A percentile compares a stretch with the other conserved stretches of the same genome.
Evolutionary conservation across 30 jellyfish, hydroid and myxozoan genomes (phyloP).

Genomic region (Cassiopea xamachana): DNA sequence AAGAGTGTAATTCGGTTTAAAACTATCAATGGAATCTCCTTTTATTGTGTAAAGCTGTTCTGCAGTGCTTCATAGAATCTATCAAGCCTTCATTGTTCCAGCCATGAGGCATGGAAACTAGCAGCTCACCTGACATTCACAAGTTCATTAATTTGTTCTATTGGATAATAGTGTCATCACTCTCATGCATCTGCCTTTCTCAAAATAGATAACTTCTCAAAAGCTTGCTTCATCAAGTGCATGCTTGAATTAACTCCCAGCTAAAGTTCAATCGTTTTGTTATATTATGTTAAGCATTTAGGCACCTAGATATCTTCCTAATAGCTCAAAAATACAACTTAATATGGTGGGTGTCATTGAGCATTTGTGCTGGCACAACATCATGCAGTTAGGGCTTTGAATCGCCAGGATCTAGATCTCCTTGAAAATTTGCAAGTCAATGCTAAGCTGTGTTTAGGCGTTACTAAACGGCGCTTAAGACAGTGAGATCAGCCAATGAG

Average conservation of each 20-base stretch:
- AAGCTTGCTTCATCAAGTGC: background rate
- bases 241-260: background rate
- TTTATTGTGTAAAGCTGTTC: too few species aligned
- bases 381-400: background rate
- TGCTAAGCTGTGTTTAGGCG: constrained; percentile 1
- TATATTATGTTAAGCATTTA: background rate
- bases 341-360: background rate
- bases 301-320: background rate
- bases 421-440: constrained; percentile 14
- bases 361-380: too few species aligned
- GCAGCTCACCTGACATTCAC: too few species aligned
- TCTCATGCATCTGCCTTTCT: background rate
- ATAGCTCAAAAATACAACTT: background rate
- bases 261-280: background rate
- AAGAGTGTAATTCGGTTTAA: too few species aligned
- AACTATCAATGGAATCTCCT: too few species aligned
- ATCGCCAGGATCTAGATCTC: constrained; percentile 1
- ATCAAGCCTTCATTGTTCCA: too few species aligned
- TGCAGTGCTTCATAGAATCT: too few species aligned
- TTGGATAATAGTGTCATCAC: background rate
- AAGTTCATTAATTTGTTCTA: background rate
- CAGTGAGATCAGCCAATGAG: background rate
- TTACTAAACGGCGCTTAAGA: constrained; percentile 20
- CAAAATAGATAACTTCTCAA: background rate
- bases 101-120: too few species aligned